Evolutionary conservation across 2,113 vertebrate species (phyloP), one percentile per base, ranked within the genome.

Genomic region (Catharus bicknelli): DNA sequence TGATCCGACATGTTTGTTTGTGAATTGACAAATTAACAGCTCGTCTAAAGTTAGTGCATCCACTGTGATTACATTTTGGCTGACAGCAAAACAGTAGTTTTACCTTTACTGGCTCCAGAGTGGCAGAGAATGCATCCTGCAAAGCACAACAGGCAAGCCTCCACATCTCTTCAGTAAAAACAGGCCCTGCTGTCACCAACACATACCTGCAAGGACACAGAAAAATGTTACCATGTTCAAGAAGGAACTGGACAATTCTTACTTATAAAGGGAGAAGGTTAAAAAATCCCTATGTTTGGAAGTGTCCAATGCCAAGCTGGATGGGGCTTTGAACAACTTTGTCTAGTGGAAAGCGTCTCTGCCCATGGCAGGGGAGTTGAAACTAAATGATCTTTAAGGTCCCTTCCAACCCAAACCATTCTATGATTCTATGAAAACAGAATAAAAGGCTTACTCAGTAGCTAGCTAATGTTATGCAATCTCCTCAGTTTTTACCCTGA

Each of bases 131-230:
- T 0, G 99, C 99, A 4, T 99, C 98, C 96, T 99, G 99, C 90
- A 99, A 97, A 16, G 99, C 99, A 22, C 98, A 99, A 96, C 99
- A 99, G 2, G 99, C 99, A 61, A 99, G 97, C 74, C 99, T 97
- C 99, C 99, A 99, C 99, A 99, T 99, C 81, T 99, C 99, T 69
- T 99, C 99, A 0, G 99, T 99, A 93, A 99, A 99, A 90, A 99
- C 98, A 0, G 99, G 99, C 29, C 99, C 99, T 3, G 98, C 99
- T 3, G 99, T 99, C 94, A 99, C 99, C 50, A 99, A 94, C 54
- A 99, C 98, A 5, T 99, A 99, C 94, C 99, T 99, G 96, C 20
- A 90, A 38, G 61, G 55, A 77, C 55, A 70, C 6, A 23, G 40
- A n/a, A 55, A 80, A 68, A 53, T 0, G 2, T 10, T 48, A 61